phyloP scores from a whole-genome alignment of 2,888 invertebrate genomes.

The Tolmerus cingulatus region DNA sequence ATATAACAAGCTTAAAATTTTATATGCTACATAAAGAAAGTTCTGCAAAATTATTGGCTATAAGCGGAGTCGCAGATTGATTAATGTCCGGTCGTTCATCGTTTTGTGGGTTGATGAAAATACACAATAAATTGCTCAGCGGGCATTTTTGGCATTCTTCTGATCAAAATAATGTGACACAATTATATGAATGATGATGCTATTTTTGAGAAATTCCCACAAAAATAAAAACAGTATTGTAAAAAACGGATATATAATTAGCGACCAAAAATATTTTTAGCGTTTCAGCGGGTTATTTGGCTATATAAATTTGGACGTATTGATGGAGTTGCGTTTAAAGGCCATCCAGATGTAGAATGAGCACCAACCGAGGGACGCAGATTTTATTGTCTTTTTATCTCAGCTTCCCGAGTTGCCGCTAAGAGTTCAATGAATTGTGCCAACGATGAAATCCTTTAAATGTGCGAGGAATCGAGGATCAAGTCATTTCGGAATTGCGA shows the following conservation, averaged over 20 bases:
- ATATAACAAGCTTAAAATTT: too few species aligned
- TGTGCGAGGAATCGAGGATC: neutral
- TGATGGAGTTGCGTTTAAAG: neutral
- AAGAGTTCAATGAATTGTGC: neutral
- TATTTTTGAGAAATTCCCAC: neutral
- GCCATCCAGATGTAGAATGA: neutral
- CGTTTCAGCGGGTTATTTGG: neutral
- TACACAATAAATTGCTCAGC: neutral
- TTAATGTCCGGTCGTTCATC: neutral
- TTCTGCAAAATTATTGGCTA: neutral
- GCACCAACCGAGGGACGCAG: neutral
- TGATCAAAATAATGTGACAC: neutral
- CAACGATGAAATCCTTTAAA: neutral
- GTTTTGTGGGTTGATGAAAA: neutral
- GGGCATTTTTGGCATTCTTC: neutral
- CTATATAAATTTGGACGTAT: neutral
- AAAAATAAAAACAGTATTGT: neutral
- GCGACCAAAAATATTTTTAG: neutral
- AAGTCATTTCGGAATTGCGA: constrained; percentile 2
- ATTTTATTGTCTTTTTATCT: neutral
- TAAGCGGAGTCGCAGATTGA: neutral
- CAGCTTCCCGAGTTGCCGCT: neutral
- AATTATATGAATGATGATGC: neutral
- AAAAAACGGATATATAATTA: neutral
- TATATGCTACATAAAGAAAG: neutral